A percentile compares a stretch with the other conserved stretches of the same genome.
Conservation (phyloP, 35 echinoderm and acorn worm species). For the Strongylocentrotus purpuratus region DNA sequence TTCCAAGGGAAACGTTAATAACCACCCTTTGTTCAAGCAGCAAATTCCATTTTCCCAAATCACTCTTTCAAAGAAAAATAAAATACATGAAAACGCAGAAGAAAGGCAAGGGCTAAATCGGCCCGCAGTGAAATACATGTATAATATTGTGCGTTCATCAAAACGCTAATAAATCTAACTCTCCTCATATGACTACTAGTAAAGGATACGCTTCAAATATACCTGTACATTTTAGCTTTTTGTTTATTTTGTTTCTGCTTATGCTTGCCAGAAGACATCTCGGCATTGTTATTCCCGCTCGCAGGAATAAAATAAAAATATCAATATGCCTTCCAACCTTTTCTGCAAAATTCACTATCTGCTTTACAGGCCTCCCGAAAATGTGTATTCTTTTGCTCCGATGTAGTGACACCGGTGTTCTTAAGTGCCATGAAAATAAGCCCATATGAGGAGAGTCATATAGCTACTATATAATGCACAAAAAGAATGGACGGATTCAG, state of each 20-base stretch:
- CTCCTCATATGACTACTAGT: background rate
- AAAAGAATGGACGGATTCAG: slow-evolving; percentile 19
- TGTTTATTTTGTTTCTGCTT: no score
- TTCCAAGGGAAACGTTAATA: background rate
- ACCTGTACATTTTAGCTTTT: no score
- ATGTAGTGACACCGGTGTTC: no score
- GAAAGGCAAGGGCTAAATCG: background rate
- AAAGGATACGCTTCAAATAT: background rate
- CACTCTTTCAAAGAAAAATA: background rate
- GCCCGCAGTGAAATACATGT: background rate
- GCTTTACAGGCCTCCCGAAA: no score
- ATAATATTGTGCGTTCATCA: background rate
- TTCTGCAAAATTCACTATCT: no score
- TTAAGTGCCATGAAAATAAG: background rate
- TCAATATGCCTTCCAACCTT: no score
- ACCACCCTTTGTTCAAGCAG: background rate
- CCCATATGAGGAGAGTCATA: background rate
- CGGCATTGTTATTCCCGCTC: no score
- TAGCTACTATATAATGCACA: slow-evolving; percentile 38
- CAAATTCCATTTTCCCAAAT: background rate
- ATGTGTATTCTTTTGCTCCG: no score
- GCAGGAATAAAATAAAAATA: no score
- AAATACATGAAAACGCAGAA: background rate
- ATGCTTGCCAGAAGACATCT: no score
- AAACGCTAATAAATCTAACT: slow-evolving; percentile 4